Evolutionary conservation across 2,888 invertebrate genomes (phyloP), one percentile per base, ranked within the genome.

Genomic region (Trichogramma dendrolimi): DNA sequence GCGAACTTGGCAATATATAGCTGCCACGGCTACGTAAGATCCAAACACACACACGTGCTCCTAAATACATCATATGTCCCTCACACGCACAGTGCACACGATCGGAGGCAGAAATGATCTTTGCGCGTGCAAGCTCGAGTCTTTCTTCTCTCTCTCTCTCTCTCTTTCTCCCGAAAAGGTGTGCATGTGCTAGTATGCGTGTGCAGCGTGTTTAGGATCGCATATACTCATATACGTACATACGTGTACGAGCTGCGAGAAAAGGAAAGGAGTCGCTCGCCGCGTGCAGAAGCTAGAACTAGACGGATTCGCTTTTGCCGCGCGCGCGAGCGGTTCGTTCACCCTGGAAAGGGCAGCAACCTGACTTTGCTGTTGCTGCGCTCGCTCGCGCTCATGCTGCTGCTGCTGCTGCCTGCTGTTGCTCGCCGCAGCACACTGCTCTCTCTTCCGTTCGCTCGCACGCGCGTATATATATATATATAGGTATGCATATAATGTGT

Each of bases 311-410:
- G 74, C 76, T 74, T 76, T 73, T 72, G 74, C 75, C 71, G 48
- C 42, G 55, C 57, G 50, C 8, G 46, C 41, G 46, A 50, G 73
- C 75, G 78, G 78, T 78, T 78, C 78, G 76, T 78, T 79, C 79
- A 78, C 79, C 78, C 77, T 78, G 73, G 71, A 76, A 78, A 76
- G 78, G 78, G 78, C 78, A 78, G 76, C 78, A 78, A 78, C 78
- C 78, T 78, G 78, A 74, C 78, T 77, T 77, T 77, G 76, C 77
- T 77, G 77, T 77, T 77, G 76, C 77, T 77, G 77, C 76, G 75
- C 76, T 76, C 38, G 55, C 40, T 60, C 44, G 49, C 52, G n/a
- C 14, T 27, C 27, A 27, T 27, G 27, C 27, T 27, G 27, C 27
- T 27, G 27, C 27, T 2, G 14, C 14, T 14, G 14, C 14, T 14